Evolutionary conservation across 1,140 invertebrate genomes (phyloP), one percentile per base, ranked within the genome.

Genomic region (Drosophila willistoni): DNA sequence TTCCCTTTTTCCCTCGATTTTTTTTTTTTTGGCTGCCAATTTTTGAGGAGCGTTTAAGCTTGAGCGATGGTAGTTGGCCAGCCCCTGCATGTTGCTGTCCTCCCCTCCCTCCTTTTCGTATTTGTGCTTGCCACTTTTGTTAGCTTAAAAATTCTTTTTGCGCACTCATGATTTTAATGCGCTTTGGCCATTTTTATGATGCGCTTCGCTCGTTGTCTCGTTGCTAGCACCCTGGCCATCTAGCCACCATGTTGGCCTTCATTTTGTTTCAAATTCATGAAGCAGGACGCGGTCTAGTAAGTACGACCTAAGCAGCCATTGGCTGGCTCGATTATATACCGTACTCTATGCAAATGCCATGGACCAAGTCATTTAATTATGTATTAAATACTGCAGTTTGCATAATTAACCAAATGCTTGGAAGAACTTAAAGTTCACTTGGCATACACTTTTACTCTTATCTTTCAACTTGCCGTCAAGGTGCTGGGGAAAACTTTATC

Each of bases 151-250:
- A 66, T 81, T 81, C 59, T 73, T 86, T 85, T 86, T 86, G 78
- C 81, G 74, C 78, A 78, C 81, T 85, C 71, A 78, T 73, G 74
- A 72, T 81, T 85, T 85, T 76, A 86, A 81, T 86, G 79, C 82
- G 83, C 79, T 87, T 87, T 87, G 79, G 67, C 66, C 68, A 83
- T 81, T 83, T 83, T 83, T 77, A 81, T 79, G 68, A 82, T 77
- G 73, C 73, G 44, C 44, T 51, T 51, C 36, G 60, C 57, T 60
- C 34, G 39, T 29, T 64, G 42, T 10, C 61, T 64, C 14, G 12
- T 29, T 29, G 29, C 29, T 29, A 6, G 29, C 29, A 29, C 29
- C 29, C 22, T 10, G 47, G 36, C 36, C 36, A 34, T 42, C 41
- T 42, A n/a, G 33, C 67, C 65, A 29, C 19, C 62, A 56, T 69